These are phyloP conservation scores for Bombus soroeensis DNA, from an alignment of 1,140 invertebrate species.

Conservation along the genomic window DNA sequence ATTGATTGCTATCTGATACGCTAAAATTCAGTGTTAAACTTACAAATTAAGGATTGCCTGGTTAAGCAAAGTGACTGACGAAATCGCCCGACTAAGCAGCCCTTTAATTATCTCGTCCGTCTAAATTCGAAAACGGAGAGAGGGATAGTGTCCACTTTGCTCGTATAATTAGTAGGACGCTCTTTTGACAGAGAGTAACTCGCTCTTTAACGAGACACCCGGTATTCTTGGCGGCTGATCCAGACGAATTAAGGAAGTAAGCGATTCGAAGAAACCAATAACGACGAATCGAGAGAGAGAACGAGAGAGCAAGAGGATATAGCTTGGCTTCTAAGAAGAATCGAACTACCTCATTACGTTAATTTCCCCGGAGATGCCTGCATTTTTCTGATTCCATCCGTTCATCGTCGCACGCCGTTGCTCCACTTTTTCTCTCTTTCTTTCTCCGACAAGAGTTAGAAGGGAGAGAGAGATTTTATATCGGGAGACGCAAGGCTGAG, in stretches of 20 bases:
- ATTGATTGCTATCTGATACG: background rate
- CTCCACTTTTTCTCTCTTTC: constrained; percentile 41
- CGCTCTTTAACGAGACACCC: constrained; percentile 53
- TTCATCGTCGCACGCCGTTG: constrained; percentile 61
- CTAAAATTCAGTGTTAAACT: background rate
- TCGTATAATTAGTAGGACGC: background rate
- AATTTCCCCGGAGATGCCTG: constrained; percentile 77
- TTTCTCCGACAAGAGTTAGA: constrained; percentile 13
- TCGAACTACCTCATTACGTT: constrained; percentile 77
- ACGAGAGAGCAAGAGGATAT: constrained; percentile 36
- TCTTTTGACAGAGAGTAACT: background rate
- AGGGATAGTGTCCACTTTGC: background rate
- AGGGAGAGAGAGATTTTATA: constrained; percentile 67
- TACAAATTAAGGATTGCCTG: background rate
- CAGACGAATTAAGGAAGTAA: constrained; percentile 63
- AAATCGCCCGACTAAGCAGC: background rate
- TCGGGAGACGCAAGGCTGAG: constrained; percentile 66
- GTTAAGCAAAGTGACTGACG: background rate
- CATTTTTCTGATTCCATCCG: constrained; percentile 76
- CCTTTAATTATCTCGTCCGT: constrained; percentile 12
- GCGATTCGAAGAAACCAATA: constrained; percentile 68
- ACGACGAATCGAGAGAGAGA: constrained; percentile 41
- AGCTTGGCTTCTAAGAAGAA: constrained; percentile 59
- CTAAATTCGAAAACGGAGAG: constrained; percentile 10
- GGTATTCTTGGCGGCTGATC: constrained; percentile 50